Evolutionary conservation across 2,888 invertebrate species (phyloP), one percentile per base, ranked within the genome.

Genomic region (Atherix ibis): DNA sequence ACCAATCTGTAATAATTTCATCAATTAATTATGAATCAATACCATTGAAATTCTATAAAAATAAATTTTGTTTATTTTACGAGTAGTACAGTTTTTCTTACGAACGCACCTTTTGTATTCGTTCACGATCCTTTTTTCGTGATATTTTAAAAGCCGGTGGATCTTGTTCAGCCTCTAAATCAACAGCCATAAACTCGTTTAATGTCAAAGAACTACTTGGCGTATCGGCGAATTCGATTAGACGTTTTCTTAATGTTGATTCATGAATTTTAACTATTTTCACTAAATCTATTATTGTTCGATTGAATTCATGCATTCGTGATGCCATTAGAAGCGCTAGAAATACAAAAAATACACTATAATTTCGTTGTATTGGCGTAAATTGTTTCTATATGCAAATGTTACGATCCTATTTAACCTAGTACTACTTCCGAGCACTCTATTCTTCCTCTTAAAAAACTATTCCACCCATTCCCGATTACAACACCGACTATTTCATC

Each of bases 101-200:
- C 13, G 32, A 27, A 31, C 31, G 34, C 56, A 81, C 81, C 66
- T 74, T 82, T 51, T 81, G 80, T 41, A 88, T 62, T 18, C 84
- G 66, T 48, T 87, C 87, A 43, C 83, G 81, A 51, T 91, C 91
- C 50, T 83, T 82, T 51, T 81, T 79, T 35, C 92, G 71, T 0
- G 91, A 88, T 2, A 80, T 82, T 56, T 87, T 88, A 54, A 91
- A 97, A 2, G 89, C 84, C 0, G 95, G 95, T 6, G 95, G 62
- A 61, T 95, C 95, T 56, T 89, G 88, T 51, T 92, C 92, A 46
- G 91, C 88, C 54, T 95, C 94, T 45, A 98, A 64, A 55, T 98
- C 95, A 1, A 97, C 87, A 0, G 81, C 83, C 77, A 92, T 84
- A 55, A 98, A 98, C 64, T 98, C 95, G 46, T 97, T 94, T 17